A percentile compares a stretch with the other conserved stretches of the same genome.
phyloP scores from a whole-genome alignment of 1,140 invertebrate genomes.

The Musca vetustissima region DNA sequence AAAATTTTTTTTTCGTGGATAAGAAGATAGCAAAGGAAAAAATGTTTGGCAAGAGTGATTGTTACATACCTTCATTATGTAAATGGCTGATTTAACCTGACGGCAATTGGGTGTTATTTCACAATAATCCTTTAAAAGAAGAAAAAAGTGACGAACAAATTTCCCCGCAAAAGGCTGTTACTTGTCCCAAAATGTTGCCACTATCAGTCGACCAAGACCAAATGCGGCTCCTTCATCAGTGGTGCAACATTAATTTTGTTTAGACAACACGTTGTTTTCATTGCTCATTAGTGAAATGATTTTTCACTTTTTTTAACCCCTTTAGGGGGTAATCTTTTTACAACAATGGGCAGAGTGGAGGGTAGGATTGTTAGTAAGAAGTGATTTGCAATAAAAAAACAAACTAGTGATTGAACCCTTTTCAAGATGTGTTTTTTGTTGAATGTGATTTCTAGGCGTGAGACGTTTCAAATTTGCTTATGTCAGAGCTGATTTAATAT shows the following conservation, averaged over 20 bases:
- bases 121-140: background rate
- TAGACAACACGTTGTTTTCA: constrained; percentile 23
- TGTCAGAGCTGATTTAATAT: no score
- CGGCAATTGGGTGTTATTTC: constrained; percentile 9
- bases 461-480: no score
- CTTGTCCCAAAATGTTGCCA: background rate
- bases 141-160: background rate
- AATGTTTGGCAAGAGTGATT: background rate
- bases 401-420: no score
- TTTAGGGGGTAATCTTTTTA: no score
- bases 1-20: no score
- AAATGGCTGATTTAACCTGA: constrained; percentile 20
- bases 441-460: no score
- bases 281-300: constrained; percentile 23
- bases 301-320: constrained; percentile 6
- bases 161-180: background rate
- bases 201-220: background rate
- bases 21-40: no score
- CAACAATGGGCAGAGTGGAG: no score
- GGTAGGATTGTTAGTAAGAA: no score
- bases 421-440: no score
- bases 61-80: constrained; percentile 19
- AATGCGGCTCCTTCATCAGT: no score
- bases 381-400: no score
- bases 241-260: constrained; percentile 10